Percentiles rank a stretch among this genome's conserved stretches.
phyloP scores from a whole-genome alignment of 2,113 vertebrate species.

The Coturnix japonica region DNA sequence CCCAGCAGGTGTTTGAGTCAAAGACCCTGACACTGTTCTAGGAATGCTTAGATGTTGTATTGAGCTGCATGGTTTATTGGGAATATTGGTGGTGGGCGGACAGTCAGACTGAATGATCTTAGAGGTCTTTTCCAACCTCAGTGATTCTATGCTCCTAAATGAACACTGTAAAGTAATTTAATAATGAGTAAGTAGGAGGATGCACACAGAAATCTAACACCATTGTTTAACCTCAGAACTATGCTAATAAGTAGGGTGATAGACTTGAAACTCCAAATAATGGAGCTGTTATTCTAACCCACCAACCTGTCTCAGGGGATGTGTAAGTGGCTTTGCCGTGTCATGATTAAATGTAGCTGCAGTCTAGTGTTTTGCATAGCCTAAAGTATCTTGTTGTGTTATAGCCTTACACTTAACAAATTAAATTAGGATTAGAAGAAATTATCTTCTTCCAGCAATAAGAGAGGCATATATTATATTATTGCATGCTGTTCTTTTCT shows the following conservation, averaged over 20 bases:
- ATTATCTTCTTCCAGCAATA: constrained; percentile 33
- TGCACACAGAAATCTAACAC: constrained; percentile 55
- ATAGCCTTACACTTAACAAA: constrained; percentile 47
- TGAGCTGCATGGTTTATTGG: no score
- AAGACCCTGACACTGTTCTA: no score
- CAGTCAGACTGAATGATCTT: no score
- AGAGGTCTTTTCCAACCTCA: no score
- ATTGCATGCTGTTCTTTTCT: constrained; percentile 33
- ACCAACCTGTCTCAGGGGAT: constrained; percentile 55
- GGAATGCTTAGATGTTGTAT: no score
- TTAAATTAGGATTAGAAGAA: constrained; percentile 52
- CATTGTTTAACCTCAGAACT: constrained; percentile 71
- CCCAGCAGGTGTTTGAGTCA: no score
- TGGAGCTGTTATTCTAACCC: constrained; percentile 67
- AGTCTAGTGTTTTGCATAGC: constrained; percentile 3
- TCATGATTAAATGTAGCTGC: constrained; percentile 42
- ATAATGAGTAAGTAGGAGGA: constrained; percentile 57
- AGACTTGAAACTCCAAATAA: constrained; percentile 55
- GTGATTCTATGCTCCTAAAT: neutral
- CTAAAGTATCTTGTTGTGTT: constrained; percentile 50
- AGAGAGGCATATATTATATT: neutral
- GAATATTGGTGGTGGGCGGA: no score
- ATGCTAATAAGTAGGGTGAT: constrained; percentile 61
- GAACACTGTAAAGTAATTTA: constrained; percentile 65
- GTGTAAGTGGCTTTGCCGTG: constrained; percentile 49